phyloP scores from a whole-genome alignment of 2,888 invertebrate genomes.

The Atherix ibis region DNA sequence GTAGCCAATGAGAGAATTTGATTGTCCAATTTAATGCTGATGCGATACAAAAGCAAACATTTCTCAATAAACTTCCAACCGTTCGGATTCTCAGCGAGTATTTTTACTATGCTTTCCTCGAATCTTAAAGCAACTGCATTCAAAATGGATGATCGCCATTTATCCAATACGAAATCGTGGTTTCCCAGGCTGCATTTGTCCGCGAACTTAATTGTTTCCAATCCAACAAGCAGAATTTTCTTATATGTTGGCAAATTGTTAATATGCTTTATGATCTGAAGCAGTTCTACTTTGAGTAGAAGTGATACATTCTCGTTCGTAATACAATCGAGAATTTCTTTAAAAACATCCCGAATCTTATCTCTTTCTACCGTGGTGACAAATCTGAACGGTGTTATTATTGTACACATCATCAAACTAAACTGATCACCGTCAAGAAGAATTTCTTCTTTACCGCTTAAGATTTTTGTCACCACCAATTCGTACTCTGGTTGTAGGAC shows the following conservation, averaged over 20 bases:
- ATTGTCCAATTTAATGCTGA: conserved; percentile 19
- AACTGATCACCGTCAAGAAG: conserved; percentile 50
- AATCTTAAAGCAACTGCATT: conserved; percentile 40
- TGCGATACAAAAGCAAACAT: conserved; percentile 36
- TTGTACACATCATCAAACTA: conserved; percentile 42
- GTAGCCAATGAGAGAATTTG: conserved; percentile 24
- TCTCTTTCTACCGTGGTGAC: background rate
- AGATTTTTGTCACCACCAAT: conserved; percentile 14
- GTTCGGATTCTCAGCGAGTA: conserved; percentile 27
- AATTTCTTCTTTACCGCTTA: conserved; percentile 40
- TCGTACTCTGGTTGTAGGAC: background rate
- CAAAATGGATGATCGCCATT: conserved; percentile 39
- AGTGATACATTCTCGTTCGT: conserved; percentile 12
- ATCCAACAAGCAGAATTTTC: conserved; percentile 23
- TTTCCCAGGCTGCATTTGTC: conserved; percentile 18
- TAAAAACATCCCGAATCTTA: conserved; percentile 24
- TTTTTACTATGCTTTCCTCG: conserved; percentile 34
- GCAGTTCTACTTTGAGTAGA: conserved; percentile 32
- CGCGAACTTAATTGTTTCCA: conserved; percentile 22
- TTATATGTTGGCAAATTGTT: conserved; percentile 35
- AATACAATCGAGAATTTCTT: conserved; percentile 17
- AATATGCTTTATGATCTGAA: conserved; percentile 34
- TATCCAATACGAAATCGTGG: conserved; percentile 24
- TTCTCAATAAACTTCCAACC: conserved; percentile 44
- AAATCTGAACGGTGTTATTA: conserved; percentile 18